Evolutionary conservation across 2,113 vertebrate species (phyloP), one percentile per base, ranked within the genome.

Genomic region (Oreotrochilus melanogaster): DNA sequence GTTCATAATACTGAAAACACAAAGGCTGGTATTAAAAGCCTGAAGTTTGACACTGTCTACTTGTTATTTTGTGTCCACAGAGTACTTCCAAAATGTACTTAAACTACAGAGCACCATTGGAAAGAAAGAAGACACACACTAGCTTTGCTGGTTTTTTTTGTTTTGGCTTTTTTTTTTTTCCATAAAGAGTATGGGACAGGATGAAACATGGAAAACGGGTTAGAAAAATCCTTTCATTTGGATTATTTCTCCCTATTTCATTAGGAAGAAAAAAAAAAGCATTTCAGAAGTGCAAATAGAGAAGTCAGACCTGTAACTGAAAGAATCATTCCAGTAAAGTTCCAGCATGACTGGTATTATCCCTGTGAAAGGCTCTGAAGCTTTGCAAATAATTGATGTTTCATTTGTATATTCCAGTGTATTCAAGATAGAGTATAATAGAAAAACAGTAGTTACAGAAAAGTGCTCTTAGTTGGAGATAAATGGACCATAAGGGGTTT

Each of bases 351-450:
- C 15, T 78, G 23, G 3, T 45, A 37, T 5, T 91, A 4, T 0
- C 1, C 23, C 10, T 30, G 0, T 37, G 9, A 14, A 58, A 80
- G 33, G 39, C 24, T 27, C 0, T 0, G 22, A 66, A 51, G 10
- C 10, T 17, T 75, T 47, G 5, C 1, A 42, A 39, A 24, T 62
- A 35, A 12, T 14, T 39, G 12, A 2, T 42, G 57, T 30, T 42
- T 65, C 19, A 3, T 28, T 16, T 25, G 2, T 67, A 4, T 23
- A 3, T 45, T 33, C 7, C 1, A 18, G 0, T 24, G 4, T 25
- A 24, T 31, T 69, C 9, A 48, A 30, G 64, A 18, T 1, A 8
- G 2, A 18, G 7, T 21, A 19, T 24, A 72, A n/a, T 1, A 37
- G 4, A 6, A 45, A 24, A 58, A 71, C 1, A 30, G 58, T 48